Percentiles rank a stretch among this genome's conserved stretches.
Evolutionary conservation across 2,113 vertebrate species (phyloP).

Genomic region (Tragelaphus imberbis): DNA sequence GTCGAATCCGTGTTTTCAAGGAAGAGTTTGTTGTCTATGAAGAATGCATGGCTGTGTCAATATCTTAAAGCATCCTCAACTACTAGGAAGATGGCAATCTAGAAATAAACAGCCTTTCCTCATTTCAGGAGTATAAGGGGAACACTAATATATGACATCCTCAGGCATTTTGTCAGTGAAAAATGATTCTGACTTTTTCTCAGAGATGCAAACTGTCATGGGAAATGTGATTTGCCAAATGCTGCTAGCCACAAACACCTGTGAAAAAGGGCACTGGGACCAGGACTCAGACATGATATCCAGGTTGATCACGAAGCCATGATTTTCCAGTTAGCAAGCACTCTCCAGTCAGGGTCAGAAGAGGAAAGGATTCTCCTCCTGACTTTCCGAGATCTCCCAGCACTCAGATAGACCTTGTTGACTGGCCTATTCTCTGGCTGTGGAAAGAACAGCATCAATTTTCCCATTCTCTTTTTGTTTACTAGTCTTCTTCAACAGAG

Average conservation of each 20-base stretch:
- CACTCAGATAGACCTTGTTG: not conserved
- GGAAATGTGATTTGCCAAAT: not conserved
- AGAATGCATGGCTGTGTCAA: slow-evolving; percentile 28
- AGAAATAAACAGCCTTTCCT: not conserved
- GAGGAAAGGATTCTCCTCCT: not conserved
- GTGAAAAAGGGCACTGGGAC: not conserved
- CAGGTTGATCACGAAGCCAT: not conserved
- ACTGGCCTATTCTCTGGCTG: not conserved
- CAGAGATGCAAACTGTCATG: not conserved
- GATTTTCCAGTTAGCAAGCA: not conserved
- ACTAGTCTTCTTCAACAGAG: not conserved
- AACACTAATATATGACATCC: not conserved
- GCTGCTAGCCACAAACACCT: rapidly evolving
- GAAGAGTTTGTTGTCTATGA: slow-evolving; percentile 57
- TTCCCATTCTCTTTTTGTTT: not conserved
- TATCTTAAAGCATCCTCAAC: not conserved
- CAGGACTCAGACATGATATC: not conserved
- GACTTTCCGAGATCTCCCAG: too few species aligned
- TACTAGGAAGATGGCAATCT: not conserved
- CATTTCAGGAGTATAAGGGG: rapidly evolving
- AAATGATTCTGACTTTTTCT: not conserved
- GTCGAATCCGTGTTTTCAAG: slow-evolving; percentile 42
- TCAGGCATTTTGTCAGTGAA: not conserved
- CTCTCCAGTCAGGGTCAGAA: not conserved
- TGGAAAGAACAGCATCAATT: not conserved